Conservation (phyloP, 2,113 vertebrate genomes). For the Phalacrocorax brasilianus region DNA sequence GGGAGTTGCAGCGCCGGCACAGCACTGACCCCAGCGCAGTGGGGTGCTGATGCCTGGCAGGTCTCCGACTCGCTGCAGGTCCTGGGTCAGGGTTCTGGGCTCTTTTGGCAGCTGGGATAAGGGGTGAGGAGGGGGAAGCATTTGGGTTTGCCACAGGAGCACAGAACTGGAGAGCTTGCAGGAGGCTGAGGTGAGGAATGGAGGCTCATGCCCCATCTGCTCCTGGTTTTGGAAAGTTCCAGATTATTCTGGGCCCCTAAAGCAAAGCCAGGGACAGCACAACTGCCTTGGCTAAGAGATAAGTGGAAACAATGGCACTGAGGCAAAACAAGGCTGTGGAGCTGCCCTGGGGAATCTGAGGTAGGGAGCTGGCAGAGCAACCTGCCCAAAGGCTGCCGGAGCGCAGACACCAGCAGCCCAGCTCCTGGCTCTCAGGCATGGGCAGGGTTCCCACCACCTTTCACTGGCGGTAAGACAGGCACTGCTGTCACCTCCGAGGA, state of each 20-base stretch:
- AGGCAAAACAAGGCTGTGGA: neutral
- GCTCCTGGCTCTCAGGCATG: neutral
- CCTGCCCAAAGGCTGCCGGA: neutral
- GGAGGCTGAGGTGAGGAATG: neutral
- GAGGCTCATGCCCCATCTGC: neutral
- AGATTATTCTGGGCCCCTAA: neutral
- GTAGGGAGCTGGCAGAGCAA: neutral
- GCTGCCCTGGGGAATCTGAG: neutral
- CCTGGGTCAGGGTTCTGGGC: neutral
- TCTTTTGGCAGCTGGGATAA: neutral
- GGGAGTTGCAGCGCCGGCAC: neutral
- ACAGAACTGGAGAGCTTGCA: neutral
- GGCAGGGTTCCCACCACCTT: neutral
- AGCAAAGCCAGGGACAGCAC: neutral
- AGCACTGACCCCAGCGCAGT: neutral
- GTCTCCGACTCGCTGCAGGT: neutral
- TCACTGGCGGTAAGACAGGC: neutral
- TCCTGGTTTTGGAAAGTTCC: neutral
- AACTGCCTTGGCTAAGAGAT: neutral
- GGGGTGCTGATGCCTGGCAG: neutral
- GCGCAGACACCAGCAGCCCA: neutral
- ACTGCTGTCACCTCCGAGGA: no score
- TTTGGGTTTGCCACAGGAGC: neutral
- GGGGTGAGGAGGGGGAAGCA: neutral
- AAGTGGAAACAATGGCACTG: neutral